phyloP scores from a whole-genome alignment of 2,797 vertebrate genomes.

The Rhinogobio ventralis region DNA sequence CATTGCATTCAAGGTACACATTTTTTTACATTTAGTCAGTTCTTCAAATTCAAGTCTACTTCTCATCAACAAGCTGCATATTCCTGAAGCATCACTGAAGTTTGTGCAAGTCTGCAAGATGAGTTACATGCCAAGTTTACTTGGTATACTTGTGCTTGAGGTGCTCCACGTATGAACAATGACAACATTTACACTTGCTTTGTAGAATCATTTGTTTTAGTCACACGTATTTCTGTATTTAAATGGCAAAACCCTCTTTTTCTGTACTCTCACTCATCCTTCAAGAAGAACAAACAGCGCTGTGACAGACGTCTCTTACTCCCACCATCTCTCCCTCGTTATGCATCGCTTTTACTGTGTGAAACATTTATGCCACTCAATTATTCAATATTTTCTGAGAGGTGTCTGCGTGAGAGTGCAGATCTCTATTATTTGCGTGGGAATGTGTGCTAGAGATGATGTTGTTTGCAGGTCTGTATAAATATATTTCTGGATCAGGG shows the following conservation, averaged over 20 bases:
- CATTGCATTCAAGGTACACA: too few species aligned
- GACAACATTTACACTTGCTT: neutral
- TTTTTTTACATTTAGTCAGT: too few species aligned
- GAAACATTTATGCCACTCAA: constrained; percentile 72
- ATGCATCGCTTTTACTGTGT: constrained; percentile 57
- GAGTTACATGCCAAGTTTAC: too few species aligned
- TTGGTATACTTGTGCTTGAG: too few species aligned
- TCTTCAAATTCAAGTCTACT: neutral
- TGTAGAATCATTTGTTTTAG: neutral
- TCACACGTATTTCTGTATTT: neutral
- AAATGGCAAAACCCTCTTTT: constrained; percentile 17
- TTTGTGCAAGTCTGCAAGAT: neutral
- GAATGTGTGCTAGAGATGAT: neutral
- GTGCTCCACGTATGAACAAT: neutral
- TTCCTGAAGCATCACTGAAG: neutral
- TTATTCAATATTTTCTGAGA: constrained; percentile 65
- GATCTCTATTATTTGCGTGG: constrained; percentile 28
- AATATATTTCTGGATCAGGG: neutral
- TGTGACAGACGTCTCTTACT: constrained; percentile 40
- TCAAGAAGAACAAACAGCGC: constrained; percentile 43
- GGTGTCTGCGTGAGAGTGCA: constrained; percentile 35
- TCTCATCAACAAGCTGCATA: neutral
- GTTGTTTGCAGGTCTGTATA: neutral
- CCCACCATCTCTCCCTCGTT: constrained; percentile 57
- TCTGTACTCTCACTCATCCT: neutral